These are phyloP conservation scores for Manis pentadactyla DNA, from an alignment of 2,797 vertebrate genomes.

Conservation along the genomic window DNA sequence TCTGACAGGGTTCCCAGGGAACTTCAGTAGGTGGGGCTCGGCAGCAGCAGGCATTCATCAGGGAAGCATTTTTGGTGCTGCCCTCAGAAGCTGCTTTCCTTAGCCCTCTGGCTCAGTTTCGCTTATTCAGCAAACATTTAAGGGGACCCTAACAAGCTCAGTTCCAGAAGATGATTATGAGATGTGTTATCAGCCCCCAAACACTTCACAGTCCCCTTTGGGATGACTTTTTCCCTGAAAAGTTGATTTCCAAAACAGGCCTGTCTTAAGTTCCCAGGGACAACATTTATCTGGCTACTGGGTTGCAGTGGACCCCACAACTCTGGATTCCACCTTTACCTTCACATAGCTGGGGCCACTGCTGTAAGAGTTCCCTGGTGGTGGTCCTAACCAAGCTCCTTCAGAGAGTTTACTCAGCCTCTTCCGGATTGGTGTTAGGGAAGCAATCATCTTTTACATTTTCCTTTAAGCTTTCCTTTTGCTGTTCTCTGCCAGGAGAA, in stretches of 20 bases:
- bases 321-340: background rate
- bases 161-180: background rate
- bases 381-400: background rate
- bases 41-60: background rate
- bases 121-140: background rate
- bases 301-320: background rate
- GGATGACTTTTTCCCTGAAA: background rate
- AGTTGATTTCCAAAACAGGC: background rate
- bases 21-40: background rate
- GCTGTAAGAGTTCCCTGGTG: background rate
- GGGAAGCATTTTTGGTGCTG: background rate
- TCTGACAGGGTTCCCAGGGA: background rate
- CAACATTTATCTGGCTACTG: background rate
- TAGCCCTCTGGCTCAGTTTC: background rate
- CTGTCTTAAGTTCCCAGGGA: background rate
- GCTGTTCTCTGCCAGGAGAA: background rate
- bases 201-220: background rate
- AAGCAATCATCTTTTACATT: background rate
- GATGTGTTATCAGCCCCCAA: background rate
- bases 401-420: background rate
- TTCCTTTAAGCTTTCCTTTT: background rate
- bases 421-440: background rate
- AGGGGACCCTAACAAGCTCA: background rate
- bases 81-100: background rate
- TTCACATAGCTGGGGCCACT: background rate